A percentile compares a stretch with the other conserved stretches of the same genome.
Conservation (phyloP, 1,140 invertebrate species). For the Tribolium castaneum region DNA sequence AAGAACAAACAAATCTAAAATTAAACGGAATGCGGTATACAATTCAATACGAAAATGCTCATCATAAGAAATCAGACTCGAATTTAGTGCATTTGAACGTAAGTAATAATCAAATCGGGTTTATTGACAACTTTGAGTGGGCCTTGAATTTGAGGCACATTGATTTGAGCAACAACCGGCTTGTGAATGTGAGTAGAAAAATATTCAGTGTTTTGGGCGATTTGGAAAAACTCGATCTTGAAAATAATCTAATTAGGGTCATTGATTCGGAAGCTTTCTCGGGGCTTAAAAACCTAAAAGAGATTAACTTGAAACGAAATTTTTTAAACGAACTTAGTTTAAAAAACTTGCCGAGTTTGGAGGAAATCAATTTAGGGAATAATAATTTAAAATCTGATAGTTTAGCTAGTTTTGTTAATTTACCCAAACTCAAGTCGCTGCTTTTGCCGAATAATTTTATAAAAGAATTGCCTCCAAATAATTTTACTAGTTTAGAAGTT, state of each 20-base stretch:
- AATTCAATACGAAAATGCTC: background rate
- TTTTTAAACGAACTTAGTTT: slow-evolving; percentile 31
- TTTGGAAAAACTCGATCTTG: slow-evolving; percentile 11
- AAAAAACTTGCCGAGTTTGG: slow-evolving; percentile 37
- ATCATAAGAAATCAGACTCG: background rate
- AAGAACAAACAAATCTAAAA: background rate
- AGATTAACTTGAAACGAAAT: slow-evolving; percentile 52
- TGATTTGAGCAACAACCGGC: slow-evolving; percentile 18
- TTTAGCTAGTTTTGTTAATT: slow-evolving; percentile 43
- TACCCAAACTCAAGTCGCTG: slow-evolving; percentile 11
- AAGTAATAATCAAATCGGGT: slow-evolving; percentile 53
- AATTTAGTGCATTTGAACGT: slow-evolving; percentile 51
- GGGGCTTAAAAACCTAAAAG: slow-evolving; percentile 37
- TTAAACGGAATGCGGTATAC: background rate
- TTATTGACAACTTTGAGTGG: slow-evolving; percentile 38
- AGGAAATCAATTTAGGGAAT: slow-evolving; percentile 50
- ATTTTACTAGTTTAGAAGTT: slow-evolving; percentile 41
- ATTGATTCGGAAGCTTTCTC: slow-evolving; percentile 29
- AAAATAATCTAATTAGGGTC: slow-evolving; percentile 43
- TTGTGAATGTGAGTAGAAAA: background rate
- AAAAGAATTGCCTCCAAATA: slow-evolving; percentile 9
- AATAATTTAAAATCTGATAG: slow-evolving; percentile 46
- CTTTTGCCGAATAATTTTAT: slow-evolving; percentile 46
- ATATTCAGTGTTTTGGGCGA: background rate
- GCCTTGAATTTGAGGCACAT: slow-evolving; percentile 32